A percentile compares a stretch with the other conserved stretches of the same genome.
Evolutionary conservation across 2,113 vertebrate genomes (phyloP).

Genomic region (cattle (Bos taurus)): DNA sequence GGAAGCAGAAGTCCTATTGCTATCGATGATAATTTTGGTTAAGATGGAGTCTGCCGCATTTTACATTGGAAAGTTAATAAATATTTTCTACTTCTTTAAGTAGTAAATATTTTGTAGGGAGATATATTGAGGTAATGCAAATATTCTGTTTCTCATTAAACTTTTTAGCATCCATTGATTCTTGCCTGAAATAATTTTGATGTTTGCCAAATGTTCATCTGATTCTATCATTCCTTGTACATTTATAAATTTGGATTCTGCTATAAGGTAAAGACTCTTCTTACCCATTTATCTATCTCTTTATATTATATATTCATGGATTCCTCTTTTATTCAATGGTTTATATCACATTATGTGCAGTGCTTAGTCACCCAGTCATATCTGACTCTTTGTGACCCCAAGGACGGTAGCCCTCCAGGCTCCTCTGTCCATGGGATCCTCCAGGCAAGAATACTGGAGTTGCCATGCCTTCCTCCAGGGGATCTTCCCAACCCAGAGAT

Average conservation of each 20-base stretch:
- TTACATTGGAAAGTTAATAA: background rate
- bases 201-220: background rate
- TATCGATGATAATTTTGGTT: background rate
- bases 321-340: background rate
- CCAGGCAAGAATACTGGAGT: background rate
- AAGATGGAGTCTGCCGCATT: background rate
- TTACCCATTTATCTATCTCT: background rate
- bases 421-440: background rate
- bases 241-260: background rate
- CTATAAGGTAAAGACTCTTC: background rate
- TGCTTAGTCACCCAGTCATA: fast-evolving
- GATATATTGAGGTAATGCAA: background rate
- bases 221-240: background rate
- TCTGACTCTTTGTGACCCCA: background rate
- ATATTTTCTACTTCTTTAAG: background rate
- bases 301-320: background rate
- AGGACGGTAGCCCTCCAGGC: fast-evolving
- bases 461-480: background rate
- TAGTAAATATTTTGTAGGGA: background rate
- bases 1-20: background rate
- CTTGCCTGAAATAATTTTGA: background rate
- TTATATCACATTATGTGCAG: background rate
- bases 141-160: background rate
- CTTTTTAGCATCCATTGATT: background rate
- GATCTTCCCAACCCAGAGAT: background rate